Evolutionary conservation across 2,113 vertebrate genomes (phyloP), one percentile per base, ranked within the genome.

Genomic region (Mystacornis crossleyi): DNA sequence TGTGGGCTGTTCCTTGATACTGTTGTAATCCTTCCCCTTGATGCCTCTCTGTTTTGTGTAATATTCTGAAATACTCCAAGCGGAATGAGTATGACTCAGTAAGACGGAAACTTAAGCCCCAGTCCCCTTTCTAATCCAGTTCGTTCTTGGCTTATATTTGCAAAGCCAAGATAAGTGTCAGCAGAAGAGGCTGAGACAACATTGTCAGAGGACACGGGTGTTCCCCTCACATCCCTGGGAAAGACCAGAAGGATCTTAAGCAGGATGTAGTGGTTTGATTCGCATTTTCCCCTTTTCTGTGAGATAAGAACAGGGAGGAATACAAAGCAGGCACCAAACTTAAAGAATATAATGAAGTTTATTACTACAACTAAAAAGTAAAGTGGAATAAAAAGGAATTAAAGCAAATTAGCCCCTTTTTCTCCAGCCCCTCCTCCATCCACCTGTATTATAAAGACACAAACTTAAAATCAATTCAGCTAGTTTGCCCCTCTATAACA

Each of bases 111-210:
- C 3, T 57, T 47, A 65, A 77, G 2, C 18, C 28, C 12, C 19
- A 23, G 3, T 36, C 21, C 2, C 7, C 23, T 69, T 40, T 40
- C 10, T 85, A 79, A 89, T 26, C 15, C 11, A 24, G 12, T 23
- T 75, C 1, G 1, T 79, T 74, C 58, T 65, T 79, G 62, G 19
- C 5, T 75, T 50, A 24, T 16, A 14, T 33, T 42, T 57, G 47
- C 28, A 87, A 47, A 78, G 8, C 33, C 47, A 42, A 62, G 21
- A 36, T 8, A 62, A 55, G 7, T 0, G 0, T 31, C 20, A 54
- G 24, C 28, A 82, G 74, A 88, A 80, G 18, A 75, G 24, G 21
- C 23, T 40, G 38, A 86, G 25, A 15, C 18, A 77, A 28, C 8
- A 1, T 33, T 75, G n/a, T 26, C 31, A 69, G 54, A 45, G 19